Evolutionary conservation across 2,888 invertebrate species (phyloP), one percentile per base, ranked within the genome.

Genomic region (Fabriciana adippe): DNA sequence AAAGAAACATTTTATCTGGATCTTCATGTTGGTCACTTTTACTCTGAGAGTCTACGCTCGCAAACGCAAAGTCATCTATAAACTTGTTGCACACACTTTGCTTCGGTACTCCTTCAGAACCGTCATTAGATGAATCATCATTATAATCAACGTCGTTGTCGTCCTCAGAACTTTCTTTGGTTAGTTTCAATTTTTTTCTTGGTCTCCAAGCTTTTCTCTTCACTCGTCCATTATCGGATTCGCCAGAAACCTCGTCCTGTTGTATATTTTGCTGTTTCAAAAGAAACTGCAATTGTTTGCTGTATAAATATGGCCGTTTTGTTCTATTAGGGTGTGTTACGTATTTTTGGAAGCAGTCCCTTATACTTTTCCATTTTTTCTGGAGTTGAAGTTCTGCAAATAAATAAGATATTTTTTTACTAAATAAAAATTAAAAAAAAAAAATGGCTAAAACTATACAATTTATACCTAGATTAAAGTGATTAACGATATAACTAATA

Each of bases 341-440:
- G 76, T 88, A 90, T 69, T 91, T 91, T 69, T 86, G 84, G 70
- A 87, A 92, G 72, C 88, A 88, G 71, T 92, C 92, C 41, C 90
- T 79, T 15, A 92, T 86, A 73, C 92, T 88, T 73, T 92, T 92
- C 92, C 92, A 92, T 81, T 92, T 92, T 78, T 90, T 92, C 76
- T 92, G 91, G 8, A 92, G 81, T 76, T 92, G 90, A 6, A 90
- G 77, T 79, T 90, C 92, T 92, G 86, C 67, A 86, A 88, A 11
- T 41, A 41, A 41, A 41, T 26, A 41, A 8, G 2, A 41, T 41
- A 41, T 41, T 41, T 35, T 35, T 35, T 6, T 6, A 35, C 1
- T 35, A 18, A 4, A 26, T 0, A 4, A 26, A 26, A 3, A 26
- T 4, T 26, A 26, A 4, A 26, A 26, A 26, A 26, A 5, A 26